These are phyloP conservation scores for Peromyscus leucopus DNA, from an alignment of 2,113 vertebrate genomes.

Conservation along the genomic window DNA sequence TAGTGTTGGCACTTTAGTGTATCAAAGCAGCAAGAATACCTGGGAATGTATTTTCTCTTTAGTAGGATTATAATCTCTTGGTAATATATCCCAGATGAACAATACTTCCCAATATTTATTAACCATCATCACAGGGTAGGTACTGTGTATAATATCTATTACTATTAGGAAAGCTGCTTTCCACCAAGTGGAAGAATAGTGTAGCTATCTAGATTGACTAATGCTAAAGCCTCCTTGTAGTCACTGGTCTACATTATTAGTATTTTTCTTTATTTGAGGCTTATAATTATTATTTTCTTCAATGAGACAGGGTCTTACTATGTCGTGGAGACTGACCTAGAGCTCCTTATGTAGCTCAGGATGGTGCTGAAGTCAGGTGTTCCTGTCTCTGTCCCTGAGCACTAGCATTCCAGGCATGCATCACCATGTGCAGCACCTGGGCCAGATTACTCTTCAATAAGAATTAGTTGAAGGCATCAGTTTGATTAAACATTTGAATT, in stretches of 20 bases:
- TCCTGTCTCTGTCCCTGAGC: not conserved
- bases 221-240: not conserved
- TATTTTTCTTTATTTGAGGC: not conserved
- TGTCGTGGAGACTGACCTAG: not conserved
- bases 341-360: not conserved
- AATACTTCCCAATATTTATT: conserved; percentile 15
- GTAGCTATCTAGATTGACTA: not conserved
- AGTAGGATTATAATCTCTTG: not conserved
- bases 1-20: not conserved
- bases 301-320: not conserved
- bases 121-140: not conserved
- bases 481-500: not conserved
- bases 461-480: not conserved
- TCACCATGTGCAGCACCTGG: no score
- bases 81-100: not conserved
- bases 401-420: not conserved
- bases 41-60: conserved; percentile 8
- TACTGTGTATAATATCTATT: not conserved
- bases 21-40: not conserved
- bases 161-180: not conserved
- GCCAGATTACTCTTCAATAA: not conserved
- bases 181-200: not conserved
- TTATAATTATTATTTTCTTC: not conserved
- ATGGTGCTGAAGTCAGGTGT: not conserved
- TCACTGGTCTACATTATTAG: not conserved